Percentiles rank a stretch among this genome's conserved stretches.
Conservation (phyloP, 2,113 vertebrate species). For the Cynopterus brachyotis region DNA sequence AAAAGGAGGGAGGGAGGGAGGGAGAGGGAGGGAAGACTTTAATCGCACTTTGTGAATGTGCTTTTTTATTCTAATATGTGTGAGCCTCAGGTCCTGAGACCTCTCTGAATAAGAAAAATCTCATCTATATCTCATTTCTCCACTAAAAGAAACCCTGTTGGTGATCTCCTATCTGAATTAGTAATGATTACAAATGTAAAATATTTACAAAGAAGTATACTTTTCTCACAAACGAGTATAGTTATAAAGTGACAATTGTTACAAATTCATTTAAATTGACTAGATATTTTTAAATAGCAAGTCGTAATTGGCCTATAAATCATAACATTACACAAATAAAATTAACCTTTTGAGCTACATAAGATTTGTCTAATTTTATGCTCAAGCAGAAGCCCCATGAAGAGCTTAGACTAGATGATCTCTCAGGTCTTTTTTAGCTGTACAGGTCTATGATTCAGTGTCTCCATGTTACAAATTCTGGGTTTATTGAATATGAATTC, state of each 20-base stretch:
- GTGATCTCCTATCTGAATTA: background rate
- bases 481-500: slow-evolving; percentile 46
- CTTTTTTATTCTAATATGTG: background rate
- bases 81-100: background rate
- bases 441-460: slow-evolving; percentile 54
- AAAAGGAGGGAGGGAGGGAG: background rate
- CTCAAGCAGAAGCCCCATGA: slow-evolving; percentile 42
- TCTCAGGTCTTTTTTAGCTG: slow-evolving; percentile 38
- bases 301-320: slow-evolving; percentile 35
- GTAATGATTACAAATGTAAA: slow-evolving; percentile 33
- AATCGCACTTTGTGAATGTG: background rate
- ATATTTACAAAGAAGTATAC: slow-evolving; percentile 21
- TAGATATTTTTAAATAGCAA: slow-evolving; percentile 35
- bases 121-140: background rate
- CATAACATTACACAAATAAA: slow-evolving; percentile 25
- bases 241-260: background rate
- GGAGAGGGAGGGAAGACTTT: background rate
- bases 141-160: background rate
- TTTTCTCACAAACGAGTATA: background rate
- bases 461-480: slow-evolving; percentile 16
- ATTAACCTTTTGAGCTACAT: slow-evolving; percentile 30
- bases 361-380: slow-evolving; percentile 51
- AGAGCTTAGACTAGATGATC: background rate
- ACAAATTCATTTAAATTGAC: slow-evolving; percentile 17
- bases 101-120: slow-evolving; percentile 27